Evolutionary conservation across 1,140 invertebrate genomes (phyloP), one percentile per base, ranked within the genome.

Genomic region (Monomorium pharaonis): DNA sequence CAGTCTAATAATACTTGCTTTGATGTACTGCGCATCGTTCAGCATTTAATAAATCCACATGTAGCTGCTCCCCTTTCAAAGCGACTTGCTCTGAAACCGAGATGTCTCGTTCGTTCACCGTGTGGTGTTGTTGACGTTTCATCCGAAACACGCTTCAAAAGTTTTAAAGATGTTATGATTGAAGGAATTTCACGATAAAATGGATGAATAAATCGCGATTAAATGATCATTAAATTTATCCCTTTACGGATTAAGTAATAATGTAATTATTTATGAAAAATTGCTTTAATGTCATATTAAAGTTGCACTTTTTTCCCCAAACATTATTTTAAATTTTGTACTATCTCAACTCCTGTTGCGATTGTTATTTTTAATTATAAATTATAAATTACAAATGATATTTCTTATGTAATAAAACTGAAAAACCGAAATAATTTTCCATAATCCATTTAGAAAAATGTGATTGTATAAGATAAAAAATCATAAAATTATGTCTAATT

Each of bases 1-100:
- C 89, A 74, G 88, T 85, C 91, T 94, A 94, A 94, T 94, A 94
- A 94, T 94, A 94, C 76, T 88, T 65, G 75, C 93, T 94, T 94
- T 94, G 93, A 94, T 93, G 89, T 92, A 87, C 63, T 74, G 63
- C 78, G 81, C 86, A 85, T 90, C 92, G 86, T 93, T 92, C 92
- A 92, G 78, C 91, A 83, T 92, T 93, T 91, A 89, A 93, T 92
- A 92, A 92, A 92, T 92, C 85, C 92, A 84, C 89, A 60, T 87
- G 74, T 80, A n/a, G 67, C 86, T 49, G 62, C 81, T 93, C 87
- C 60, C 47, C 84, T 92, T 92, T 93, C 92, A 93, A 93, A 92
- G 84, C 63, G 10, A 54, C n/a, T 54, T 21, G 54, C 33, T 63
- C 47, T 51, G 56, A 88, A 86, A 54, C 21, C 42, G 72, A 84